Conservation (phyloP, 2,113 vertebrate species). For the Boleophthalmus pectinirostris region DNA sequence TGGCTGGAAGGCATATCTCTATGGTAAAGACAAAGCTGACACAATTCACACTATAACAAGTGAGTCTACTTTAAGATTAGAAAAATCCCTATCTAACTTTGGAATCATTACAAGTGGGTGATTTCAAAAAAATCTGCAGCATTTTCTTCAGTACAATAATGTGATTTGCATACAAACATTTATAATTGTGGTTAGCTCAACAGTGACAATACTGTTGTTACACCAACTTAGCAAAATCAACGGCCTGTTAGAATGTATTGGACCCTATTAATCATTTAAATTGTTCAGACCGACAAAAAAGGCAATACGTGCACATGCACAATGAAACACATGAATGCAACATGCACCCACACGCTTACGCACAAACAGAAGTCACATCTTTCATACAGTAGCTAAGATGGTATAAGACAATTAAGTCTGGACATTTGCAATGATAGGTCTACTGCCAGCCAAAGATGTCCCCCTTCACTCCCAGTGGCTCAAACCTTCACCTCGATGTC, state of each 20-base stretch:
- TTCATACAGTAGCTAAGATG: conserved; percentile 69
- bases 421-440: conserved; percentile 55
- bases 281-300: conserved; percentile 58
- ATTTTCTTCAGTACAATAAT: conserved; percentile 55
- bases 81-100: conserved; percentile 38
- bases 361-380: conserved; percentile 47
- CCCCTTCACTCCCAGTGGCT: conserved; percentile 50
- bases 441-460: conserved; percentile 40
- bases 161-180: conserved; percentile 66
- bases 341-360: conserved; percentile 48
- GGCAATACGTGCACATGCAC: conserved; percentile 79
- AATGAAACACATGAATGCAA: conserved; percentile 70
- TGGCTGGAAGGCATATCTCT: conserved; percentile 29
- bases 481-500: conserved; percentile 60
- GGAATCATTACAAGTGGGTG: conserved; percentile 39
- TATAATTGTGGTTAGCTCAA: conserved; percentile 46
- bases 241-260: conserved; percentile 50
- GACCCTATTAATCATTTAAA: conserved; percentile 46
- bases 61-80: conserved; percentile 36
- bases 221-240: conserved; percentile 43
- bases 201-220: conserved; percentile 45
- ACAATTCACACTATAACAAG: conserved; percentile 23
- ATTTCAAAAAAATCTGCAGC: conserved; percentile 58
- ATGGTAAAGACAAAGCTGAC: conserved; percentile 41
- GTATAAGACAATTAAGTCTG: conserved; percentile 56